Evolutionary conservation across 2,113 vertebrate species (phyloP).

Genomic region (Salvelinus sp.): DNA sequence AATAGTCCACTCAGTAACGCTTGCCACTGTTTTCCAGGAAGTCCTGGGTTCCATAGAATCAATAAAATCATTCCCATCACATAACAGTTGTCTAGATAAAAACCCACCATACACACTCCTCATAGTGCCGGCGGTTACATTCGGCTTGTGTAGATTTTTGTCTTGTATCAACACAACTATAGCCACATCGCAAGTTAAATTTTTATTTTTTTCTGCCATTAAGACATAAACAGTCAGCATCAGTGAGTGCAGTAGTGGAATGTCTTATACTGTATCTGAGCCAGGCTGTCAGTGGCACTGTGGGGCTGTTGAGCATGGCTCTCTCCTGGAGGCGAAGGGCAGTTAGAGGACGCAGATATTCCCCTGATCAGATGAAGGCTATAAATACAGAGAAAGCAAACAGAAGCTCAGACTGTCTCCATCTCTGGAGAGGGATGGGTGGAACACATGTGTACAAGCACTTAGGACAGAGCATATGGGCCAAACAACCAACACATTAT

Average conservation of each 20-base stretch:
- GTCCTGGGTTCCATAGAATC: no score
- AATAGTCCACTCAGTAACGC: no score
- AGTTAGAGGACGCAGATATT: constrained; percentile 59
- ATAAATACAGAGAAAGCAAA: constrained; percentile 65
- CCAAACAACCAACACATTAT: constrained; percentile 15
- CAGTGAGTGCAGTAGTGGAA: constrained; percentile 26
- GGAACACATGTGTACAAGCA: constrained; percentile 40
- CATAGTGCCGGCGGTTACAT: background rate
- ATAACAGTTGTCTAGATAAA: no score
- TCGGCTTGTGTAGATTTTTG: background rate
- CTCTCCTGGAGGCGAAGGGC: constrained; percentile 60
- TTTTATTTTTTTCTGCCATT: background rate
- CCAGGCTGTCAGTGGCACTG: constrained; percentile 37
- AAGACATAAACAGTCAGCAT: constrained; percentile 10
- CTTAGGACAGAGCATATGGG: constrained; percentile 34
- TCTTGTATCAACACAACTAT: constrained; percentile 9
- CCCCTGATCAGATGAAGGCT: constrained; percentile 47
- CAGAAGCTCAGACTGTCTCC: constrained; percentile 47
- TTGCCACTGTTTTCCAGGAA: no score
- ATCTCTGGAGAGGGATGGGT: constrained; percentile 46
- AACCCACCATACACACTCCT: no score
- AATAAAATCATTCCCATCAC: no score
- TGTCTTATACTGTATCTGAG: constrained; percentile 8
- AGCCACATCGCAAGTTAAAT: background rate
- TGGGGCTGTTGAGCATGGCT: constrained; percentile 36